Base-by-base conservation (phyloP, 2,113 vertebrate genomes). In the Mungos mungo region DNA sequence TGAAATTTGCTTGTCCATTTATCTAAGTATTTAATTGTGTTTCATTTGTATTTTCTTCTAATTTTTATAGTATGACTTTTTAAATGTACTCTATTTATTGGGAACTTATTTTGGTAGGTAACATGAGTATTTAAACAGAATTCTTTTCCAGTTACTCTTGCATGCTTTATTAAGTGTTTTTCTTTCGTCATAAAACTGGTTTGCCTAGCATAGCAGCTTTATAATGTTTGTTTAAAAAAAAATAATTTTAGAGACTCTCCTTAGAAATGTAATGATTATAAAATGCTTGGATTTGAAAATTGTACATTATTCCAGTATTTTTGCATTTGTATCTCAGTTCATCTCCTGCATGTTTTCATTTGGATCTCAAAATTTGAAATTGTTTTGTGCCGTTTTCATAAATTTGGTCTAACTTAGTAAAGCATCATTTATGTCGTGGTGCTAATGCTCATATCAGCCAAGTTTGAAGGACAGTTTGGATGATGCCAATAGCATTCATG, bases 31-130 rank as follows among this genome's bases (percentile, higher is more conserved):
- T 83, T 84, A 93, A 31, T 10, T 2, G 23, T 68, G 25, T 80
- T 96, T 90, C 23, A n/a, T 72, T 69, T 96, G 14, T 52, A 79
- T 90, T 93, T 94, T 94, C 71, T 93, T 81, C 72, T 87, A 52
- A 63, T 66, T 69, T 95, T 89, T 76, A 57, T 79, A 29, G n/a
- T 89, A 31, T 69, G 60, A 72, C 2, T 94, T 96, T 93, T 72
- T 18, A 66, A 92, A 66, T 93, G 29, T 50, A 45, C 84, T 93
- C 86, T 19, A 69, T 86, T 31, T 72, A 9, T 87, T 93, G 52
- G 83, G 50, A 63, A 63, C 19, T 90, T 92, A 33, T 50, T 74
- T 94, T 50, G 38, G 45, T 83, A 54, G 68, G 31, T 63, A 63
- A 68, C 31, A 63, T 10, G 35, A 87, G 9, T 60, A 89, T 93